A percentile compares a stretch with the other conserved stretches of the same genome.
phyloP scores from a whole-genome alignment of 1,140 invertebrate genomes.

The Dryas iulia region DNA sequence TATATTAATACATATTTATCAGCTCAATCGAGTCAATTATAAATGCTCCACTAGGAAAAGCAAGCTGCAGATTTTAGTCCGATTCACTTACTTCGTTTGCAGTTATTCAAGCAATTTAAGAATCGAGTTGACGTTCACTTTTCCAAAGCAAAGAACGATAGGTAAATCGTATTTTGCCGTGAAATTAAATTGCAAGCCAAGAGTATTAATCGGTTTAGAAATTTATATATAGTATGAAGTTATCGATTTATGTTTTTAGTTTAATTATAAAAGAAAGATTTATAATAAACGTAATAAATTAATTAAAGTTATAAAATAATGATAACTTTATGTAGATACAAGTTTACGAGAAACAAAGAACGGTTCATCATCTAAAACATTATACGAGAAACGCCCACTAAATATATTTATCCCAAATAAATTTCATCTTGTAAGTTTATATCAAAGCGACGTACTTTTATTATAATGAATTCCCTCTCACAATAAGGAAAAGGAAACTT shows the following conservation, averaged over 20 bases:
- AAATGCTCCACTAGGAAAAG: not conserved
- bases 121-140: not conserved
- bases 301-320: no score
- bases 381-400: no score
- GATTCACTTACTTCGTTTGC: not conserved
- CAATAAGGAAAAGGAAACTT: not conserved
- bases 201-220: no score
- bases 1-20: not conserved
- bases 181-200: not conserved
- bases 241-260: no score
- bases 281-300: no score
- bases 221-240: not conserved
- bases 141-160: not conserved
- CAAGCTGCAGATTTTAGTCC: not conserved
- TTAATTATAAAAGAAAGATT: no score
- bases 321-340: no score
- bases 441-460: not conserved
- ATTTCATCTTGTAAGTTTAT: not conserved
- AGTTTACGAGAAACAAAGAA: no score
- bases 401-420: not conserved
- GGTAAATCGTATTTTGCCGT: not conserved
- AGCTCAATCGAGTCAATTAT: not conserved
- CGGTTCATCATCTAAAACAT: no score
- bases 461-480: not conserved
- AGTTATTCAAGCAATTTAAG: not conserved